These are phyloP conservation scores for Eupithecia insigniata DNA, from an alignment of 2,888 invertebrate species.

Conservation along the genomic window DNA sequence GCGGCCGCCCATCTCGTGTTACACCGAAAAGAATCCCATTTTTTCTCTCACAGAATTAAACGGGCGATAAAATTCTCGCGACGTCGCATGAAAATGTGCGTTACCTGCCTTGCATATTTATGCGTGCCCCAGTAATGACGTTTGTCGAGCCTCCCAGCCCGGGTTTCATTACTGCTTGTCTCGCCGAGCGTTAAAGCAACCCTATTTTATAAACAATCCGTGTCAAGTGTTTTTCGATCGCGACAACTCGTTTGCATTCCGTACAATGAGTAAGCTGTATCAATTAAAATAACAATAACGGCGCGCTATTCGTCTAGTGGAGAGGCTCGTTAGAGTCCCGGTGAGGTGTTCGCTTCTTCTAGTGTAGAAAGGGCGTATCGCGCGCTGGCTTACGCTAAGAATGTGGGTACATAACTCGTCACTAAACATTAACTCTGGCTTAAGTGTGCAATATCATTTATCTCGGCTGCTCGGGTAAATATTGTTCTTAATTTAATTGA, in stretches of 20 bases:
- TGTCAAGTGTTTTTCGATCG: constrained; percentile 75
- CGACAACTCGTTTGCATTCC: constrained; percentile 68
- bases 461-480: constrained; percentile 78
- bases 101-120: constrained; percentile 85
- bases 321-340: constrained; percentile 59
- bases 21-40: constrained; percentile 78
- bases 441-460: constrained; percentile 81
- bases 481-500: constrained; percentile 84
- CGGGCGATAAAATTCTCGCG: constrained; percentile 84
- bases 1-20: constrained; percentile 76
- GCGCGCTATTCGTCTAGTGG: constrained; percentile 57
- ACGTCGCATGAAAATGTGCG: constrained; percentile 84
- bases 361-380: constrained; percentile 43
- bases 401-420: constrained; percentile 77
- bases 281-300: constrained; percentile 66
- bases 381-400: constrained; percentile 67
- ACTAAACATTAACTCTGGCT: constrained; percentile 74
- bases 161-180: constrained; percentile 76
- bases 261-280: constrained; percentile 61
- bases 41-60: constrained; percentile 83
- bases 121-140: constrained; percentile 82
- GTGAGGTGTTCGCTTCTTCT: constrained; percentile 55
- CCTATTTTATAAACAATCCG: constrained; percentile 74
- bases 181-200: constrained; percentile 61
- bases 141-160: constrained; percentile 74